Evolutionary conservation across 2,113 vertebrate species (phyloP).

Genomic region (Cyprinodon variegatus): DNA sequence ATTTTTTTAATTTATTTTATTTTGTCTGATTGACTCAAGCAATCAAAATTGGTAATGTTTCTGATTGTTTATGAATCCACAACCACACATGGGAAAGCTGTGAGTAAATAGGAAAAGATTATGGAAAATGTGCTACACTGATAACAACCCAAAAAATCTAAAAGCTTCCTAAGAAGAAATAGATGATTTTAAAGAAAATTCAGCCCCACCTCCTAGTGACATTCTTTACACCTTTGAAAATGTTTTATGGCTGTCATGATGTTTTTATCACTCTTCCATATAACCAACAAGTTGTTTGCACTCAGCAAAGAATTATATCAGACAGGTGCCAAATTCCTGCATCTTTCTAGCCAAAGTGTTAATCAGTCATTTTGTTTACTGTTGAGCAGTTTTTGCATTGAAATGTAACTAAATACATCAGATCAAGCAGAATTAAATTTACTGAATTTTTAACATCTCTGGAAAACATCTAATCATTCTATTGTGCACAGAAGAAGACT

Average conservation of each 20-base stretch:
- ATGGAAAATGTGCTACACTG: background rate
- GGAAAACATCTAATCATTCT: no score
- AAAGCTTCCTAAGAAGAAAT: no score
- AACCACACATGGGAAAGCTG: background rate
- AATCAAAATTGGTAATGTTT: background rate
- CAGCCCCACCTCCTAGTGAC: conserved; percentile 26
- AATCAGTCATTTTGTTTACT: no score
- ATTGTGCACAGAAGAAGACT: no score
- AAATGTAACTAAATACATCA: no score
- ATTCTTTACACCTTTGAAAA: conserved; percentile 49
- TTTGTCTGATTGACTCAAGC: background rate
- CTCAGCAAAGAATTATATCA: conserved; percentile 40
- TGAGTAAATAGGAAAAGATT: background rate
- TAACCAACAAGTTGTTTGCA: conserved; percentile 17
- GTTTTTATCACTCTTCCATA: conserved; percentile 24
- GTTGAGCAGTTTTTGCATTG: no score
- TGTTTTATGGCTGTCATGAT: conserved; percentile 33
- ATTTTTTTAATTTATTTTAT: background rate
- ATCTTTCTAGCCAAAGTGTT: background rate
- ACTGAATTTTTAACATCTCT: no score
- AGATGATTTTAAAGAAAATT: no score
- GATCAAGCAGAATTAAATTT: no score
- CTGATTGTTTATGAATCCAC: background rate
- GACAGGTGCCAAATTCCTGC: conserved; percentile 27
- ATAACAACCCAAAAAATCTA: no score